phyloP scores from a whole-genome alignment of 2,888 invertebrate species.

The Diarsia brunnea region DNA sequence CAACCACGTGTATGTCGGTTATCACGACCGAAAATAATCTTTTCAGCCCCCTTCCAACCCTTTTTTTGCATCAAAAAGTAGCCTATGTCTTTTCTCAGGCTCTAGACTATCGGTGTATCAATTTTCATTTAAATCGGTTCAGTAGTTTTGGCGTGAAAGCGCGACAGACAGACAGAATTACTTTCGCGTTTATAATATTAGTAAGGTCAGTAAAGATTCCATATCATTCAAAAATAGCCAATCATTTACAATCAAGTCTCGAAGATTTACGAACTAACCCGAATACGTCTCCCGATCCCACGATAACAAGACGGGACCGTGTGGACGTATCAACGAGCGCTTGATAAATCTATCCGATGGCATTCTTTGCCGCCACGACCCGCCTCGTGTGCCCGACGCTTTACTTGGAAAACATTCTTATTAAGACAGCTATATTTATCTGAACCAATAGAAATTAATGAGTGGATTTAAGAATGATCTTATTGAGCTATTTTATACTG shows the following conservation, averaged over 20 bases:
- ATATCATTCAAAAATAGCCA: neutral
- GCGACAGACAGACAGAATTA: no score
- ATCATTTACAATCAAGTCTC: neutral
- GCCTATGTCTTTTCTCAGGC: no score
- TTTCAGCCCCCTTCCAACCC: no score
- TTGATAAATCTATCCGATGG: slow-evolving; percentile 59
- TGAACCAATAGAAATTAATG: neutral
- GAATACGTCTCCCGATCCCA: slow-evolving; percentile 40
- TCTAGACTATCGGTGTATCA: no score
- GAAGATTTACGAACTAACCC: slow-evolving; percentile 17
- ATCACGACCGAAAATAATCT: no score
- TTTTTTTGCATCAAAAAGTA: no score
- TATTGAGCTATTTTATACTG: neutral
- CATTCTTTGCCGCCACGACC: slow-evolving; percentile 48
- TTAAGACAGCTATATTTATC: slow-evolving; percentile 10
- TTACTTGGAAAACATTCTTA: slow-evolving; percentile 21
- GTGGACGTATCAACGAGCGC: slow-evolving; percentile 38
- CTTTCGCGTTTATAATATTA: no score
- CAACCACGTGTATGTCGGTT: no score
- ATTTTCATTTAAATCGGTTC: no score
- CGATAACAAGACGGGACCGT: slow-evolving; percentile 50
- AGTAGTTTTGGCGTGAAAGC: no score
- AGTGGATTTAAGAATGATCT: neutral
- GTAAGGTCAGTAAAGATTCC: no score
- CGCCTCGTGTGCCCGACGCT: slow-evolving; percentile 20